A percentile compares a stretch with the other conserved stretches of the same genome.
Evolutionary conservation across 2,888 invertebrate genomes (phyloP).

Genomic region (Apamea sordens): DNA sequence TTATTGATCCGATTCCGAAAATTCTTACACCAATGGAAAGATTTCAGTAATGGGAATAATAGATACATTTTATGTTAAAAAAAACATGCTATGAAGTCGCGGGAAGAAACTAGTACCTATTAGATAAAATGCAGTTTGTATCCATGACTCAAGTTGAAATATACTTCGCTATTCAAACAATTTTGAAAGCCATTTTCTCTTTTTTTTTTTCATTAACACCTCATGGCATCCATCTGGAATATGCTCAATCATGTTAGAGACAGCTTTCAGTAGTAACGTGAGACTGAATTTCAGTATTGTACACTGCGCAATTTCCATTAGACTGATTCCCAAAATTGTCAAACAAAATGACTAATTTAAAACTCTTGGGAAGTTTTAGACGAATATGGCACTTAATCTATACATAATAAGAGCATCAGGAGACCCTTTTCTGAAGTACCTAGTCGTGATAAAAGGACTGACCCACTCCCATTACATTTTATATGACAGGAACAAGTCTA

Average conservation of each 20-base stretch:
- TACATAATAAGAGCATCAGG: constrained; percentile 36
- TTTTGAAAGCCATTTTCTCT: neutral
- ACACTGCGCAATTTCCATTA: neutral
- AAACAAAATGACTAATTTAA: constrained; percentile 30
- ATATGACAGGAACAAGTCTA: constrained; percentile 59
- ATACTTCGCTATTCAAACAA: neutral
- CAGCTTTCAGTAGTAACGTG: neutral
- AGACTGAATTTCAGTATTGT: neutral
- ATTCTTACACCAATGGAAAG: no score
- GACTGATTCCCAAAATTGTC: constrained; percentile 3
- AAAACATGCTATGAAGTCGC: no score
- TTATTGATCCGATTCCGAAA: no score
- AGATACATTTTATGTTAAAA: no score
- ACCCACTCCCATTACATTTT: constrained; percentile 57
- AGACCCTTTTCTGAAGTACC: constrained; percentile 46
- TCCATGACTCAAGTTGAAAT: neutral
- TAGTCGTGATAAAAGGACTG: constrained; percentile 51
- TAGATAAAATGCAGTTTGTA: neutral
- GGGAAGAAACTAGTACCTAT: no score
- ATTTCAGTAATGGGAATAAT: no score
- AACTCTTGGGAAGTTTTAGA: constrained; percentile 11
- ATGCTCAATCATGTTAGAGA: neutral
- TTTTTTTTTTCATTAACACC: neutral
- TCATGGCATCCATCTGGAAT: neutral
- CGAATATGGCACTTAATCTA: constrained; percentile 21